Evolutionary conservation across 2,888 invertebrate genomes (phyloP).

Genomic region (Palloptera scutellata): DNA sequence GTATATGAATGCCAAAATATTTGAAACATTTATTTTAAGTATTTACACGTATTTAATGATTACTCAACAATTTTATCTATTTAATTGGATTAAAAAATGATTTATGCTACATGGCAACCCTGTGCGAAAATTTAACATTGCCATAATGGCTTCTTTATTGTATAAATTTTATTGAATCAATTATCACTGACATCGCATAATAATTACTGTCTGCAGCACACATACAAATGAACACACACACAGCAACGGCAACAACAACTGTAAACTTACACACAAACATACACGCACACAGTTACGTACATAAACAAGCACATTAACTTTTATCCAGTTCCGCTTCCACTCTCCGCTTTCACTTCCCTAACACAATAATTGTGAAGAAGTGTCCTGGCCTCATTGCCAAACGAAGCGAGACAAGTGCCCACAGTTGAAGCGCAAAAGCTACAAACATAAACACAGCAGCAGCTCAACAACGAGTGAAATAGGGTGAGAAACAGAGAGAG

Average conservation of each 20-base stretch:
- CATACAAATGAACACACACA: conserved; percentile 33
- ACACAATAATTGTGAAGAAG: conserved; percentile 24
- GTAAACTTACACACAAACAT: conserved; percentile 19
- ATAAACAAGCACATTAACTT: conserved; percentile 6
- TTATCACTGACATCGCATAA: conserved; percentile 33
- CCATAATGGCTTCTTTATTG: conserved; percentile 18
- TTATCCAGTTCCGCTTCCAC: neutral
- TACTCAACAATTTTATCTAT: no score
- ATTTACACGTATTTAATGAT: no score
- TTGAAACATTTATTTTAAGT: no score
- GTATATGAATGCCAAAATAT: no score
- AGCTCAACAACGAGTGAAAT: conserved; percentile 4
- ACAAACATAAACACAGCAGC: conserved; percentile 4
- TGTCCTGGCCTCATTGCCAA: conserved; percentile 53
- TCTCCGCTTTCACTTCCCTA: neutral
- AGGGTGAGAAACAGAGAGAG: neutral
- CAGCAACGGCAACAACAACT: neutral
- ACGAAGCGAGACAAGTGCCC: conserved; percentile 48
- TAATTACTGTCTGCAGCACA: conserved; percentile 47
- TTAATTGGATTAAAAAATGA: neutral
- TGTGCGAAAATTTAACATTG: neutral
- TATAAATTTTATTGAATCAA: conserved; percentile 33
- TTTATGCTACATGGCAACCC: conserved; percentile 8
- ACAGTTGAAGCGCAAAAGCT: conserved; percentile 19
- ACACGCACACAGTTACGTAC: conserved; percentile 18